Evolutionary conservation across 2,797 vertebrate species (phyloP), one percentile per base, ranked within the genome.

Genomic region (Sternotherus odoratus): DNA sequence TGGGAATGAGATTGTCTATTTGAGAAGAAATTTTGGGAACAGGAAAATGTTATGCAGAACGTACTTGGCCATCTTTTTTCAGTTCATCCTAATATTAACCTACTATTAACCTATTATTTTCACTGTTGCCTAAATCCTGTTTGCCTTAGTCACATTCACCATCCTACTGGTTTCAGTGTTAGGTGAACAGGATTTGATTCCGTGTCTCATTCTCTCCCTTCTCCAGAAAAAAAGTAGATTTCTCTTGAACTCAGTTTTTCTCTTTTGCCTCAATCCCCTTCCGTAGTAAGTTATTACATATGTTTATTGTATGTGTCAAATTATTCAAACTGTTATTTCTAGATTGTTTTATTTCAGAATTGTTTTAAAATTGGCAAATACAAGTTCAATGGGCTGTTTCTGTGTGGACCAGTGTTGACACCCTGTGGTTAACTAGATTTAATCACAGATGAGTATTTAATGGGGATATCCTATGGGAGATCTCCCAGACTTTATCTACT

Each of bases 291-390:
- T 97, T 86, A 95, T 96, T 97, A 93, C 90, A 49, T 95, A 49
- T 96, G 95, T 92, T 96, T 97, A 96, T 96, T 96, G 77, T 96
- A 93, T 0, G 0, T 97, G 93, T 97, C 94, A 94, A 94, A 95
- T 96, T 93, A 95, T 95, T 97, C 81, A 94, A 95, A 97, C 78
- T 92, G 56, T 98, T 95, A 92, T 96, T 97, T 95, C 86, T 92
- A 90, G 91, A 91, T 96, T 97, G 91, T 91, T 97, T 97, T 93
- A 95, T 96, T 91, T 93, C 85, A 97, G 94, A 86, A 69, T 94
- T 97, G 88, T 95, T 97, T 97, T 95, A 93, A 91, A 96, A 89
- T 51, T 6, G 19, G 86, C 91, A 88, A 82, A 74, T 89, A 95
- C 81, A 81, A 81, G 81, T 86, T 91, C 82, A 69, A 39, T 81